These are phyloP conservation scores for Nematopogon swammerdamellus DNA, from an alignment of 2,888 invertebrate genomes.

Conservation along the genomic window DNA sequence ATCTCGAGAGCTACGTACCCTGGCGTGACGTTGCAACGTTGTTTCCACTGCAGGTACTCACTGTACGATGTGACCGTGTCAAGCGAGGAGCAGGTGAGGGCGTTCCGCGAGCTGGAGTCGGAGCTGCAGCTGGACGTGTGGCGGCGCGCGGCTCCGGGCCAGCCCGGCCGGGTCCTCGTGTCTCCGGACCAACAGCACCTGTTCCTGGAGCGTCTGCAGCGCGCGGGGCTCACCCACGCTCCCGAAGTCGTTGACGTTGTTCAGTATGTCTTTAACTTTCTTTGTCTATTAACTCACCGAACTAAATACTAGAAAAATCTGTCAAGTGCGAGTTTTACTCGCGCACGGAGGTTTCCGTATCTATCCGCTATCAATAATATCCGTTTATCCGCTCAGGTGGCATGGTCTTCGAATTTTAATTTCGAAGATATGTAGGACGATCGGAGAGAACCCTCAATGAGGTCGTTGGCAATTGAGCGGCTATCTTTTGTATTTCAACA, in stretches of 20 bases:
- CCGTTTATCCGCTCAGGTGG: too few species aligned
- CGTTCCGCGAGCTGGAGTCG: slow-evolving; percentile 20
- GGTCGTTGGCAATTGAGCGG: too few species aligned
- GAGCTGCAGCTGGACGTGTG: slow-evolving; percentile 22
- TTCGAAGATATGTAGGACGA: too few species aligned
- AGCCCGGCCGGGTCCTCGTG: slow-evolving; percentile 23
- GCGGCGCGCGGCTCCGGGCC: slow-evolving; percentile 20
- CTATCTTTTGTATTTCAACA: too few species aligned
- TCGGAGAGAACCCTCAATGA: too few species aligned
- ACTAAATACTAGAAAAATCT: too few species aligned
- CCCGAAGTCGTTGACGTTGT: slow-evolving; percentile 25
- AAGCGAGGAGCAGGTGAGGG: slow-evolving; percentile 18
- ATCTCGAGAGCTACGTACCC: too few species aligned
- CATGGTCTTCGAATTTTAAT: too few species aligned
- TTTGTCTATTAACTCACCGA: background rate
- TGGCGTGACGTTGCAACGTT: too few species aligned
- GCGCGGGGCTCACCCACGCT: slow-evolving; percentile 18
- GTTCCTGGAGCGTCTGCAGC: slow-evolving; percentile 19
- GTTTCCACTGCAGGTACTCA: slow-evolving; percentile 23
- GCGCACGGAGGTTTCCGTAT: too few species aligned
- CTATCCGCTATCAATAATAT: too few species aligned
- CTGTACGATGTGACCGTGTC: slow-evolving; percentile 24
- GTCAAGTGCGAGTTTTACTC: too few species aligned
- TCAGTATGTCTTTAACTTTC: slow-evolving; percentile 22
- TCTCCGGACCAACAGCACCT: slow-evolving; percentile 16